Evolutionary conservation across 2,888 invertebrate species (phyloP).

Genomic region (Amblyjoppa proteus): DNA sequence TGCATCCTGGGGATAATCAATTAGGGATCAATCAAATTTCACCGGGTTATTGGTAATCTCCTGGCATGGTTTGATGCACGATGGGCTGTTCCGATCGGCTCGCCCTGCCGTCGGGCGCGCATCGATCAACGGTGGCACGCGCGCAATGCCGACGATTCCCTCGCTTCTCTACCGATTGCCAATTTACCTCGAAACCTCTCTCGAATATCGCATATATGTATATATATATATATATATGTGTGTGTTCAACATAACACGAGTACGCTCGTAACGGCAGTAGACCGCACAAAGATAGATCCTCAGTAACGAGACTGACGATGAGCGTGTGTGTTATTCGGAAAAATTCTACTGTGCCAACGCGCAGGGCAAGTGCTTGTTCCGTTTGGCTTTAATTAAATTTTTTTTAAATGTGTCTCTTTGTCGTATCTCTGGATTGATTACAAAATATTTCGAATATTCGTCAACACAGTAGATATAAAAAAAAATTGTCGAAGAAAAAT

Average conservation of each 20-base stretch:
- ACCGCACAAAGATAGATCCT: neutral
- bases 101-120: conserved; percentile 42
- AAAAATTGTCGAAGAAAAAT: neutral
- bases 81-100: conserved; percentile 24
- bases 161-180: conserved; percentile 63
- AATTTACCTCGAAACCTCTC: conserved; percentile 53
- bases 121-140: conserved; percentile 43
- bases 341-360: neutral
- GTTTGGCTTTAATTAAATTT: neutral
- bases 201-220: conserved; percentile 31
- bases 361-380: neutral
- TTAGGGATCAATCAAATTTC: conserved; percentile 55
- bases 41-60: conserved; percentile 61
- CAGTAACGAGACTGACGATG: too few species aligned
- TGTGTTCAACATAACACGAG: neutral
- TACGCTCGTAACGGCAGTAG: neutral
- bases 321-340: neutral
- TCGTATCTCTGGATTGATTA: neutral
- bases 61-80: conserved; percentile 40
- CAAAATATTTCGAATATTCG: neutral
- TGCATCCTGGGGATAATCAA: conserved; percentile 44
- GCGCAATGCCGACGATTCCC: conserved; percentile 19
- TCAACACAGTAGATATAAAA: neutral
- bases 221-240: too few species aligned
- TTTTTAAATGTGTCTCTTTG: neutral